Evolutionary conservation across 1,140 invertebrate species (phyloP), one percentile per base, ranked within the genome.

Genomic region (Drosophila ogumai): DNA sequence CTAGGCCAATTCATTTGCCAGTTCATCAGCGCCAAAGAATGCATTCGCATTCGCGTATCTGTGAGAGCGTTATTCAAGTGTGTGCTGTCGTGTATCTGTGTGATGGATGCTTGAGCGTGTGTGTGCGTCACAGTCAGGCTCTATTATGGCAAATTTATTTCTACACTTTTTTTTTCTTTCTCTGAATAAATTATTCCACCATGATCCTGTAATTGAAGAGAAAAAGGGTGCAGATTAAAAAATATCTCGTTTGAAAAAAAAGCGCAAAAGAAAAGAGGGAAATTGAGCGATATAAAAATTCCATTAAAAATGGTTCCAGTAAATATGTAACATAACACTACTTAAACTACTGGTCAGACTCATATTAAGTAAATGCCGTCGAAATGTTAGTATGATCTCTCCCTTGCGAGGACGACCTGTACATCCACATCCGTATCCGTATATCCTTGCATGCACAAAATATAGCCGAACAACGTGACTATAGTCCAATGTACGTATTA

Each of bases 401-500:
- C 7, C 32, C 36, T 54, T 6, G 13, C 19, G 7, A 38, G 52
- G 19, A 1, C 4, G 2, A n/a, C 52, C 52, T 4, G 52, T 55
- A 55, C 34, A 38, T 55, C 19, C 34, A 8, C 6, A 25, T 38
- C 25, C 22, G 46, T 47, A 22, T 9, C 17, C n/a, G 50, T 19
- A 60, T 40, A 54, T 38, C 46, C 63, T 49, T 75, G 60, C 49
- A 59, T 66, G 54, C 68, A 69, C 58, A 75, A 86, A 81, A 85
- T 81, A 85, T 85, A 63, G 79, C 80, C 64, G 80, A 88, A 68
- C 80, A 88, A 87, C 84, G 82, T 87, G 82, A 87, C 82, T 88
- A 61, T 43, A 34, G 61, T 43, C 61, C 38, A 65, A 60, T 65
- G 34, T 54, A 36, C 19, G 34, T 25, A 38, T n/a, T 38, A 38